A percentile compares a stretch with the other conserved stretches of the same genome.
Evolutionary conservation across 2,113 vertebrate genomes (phyloP).

Genomic region (Okapia johnstoni): DNA sequence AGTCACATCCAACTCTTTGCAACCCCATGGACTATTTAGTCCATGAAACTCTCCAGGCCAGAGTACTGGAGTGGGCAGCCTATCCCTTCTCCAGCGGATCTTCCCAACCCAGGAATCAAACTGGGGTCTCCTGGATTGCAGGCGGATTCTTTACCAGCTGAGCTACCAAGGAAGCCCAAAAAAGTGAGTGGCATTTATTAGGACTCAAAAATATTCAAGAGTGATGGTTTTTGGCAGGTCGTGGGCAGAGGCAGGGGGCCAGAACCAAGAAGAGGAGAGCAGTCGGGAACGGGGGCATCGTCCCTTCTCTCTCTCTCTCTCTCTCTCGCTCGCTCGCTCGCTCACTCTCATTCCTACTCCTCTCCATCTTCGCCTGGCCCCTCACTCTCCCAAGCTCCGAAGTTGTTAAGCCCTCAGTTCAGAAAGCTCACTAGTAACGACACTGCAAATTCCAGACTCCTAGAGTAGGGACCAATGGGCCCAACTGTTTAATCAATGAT

Average conservation of each 20-base stretch:
- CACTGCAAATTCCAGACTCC: not conserved
- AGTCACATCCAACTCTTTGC: rapidly evolving
- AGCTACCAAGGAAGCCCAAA: not conserved
- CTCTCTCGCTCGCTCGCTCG: not conserved
- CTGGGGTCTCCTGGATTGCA: not conserved
- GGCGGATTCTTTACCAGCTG: not conserved
- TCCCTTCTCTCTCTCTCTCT: not conserved
- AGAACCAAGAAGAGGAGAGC: not conserved
- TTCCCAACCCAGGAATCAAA: not conserved
- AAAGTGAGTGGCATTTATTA: not conserved
- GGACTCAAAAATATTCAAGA: constrained; percentile 1
- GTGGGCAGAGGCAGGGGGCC: not conserved
- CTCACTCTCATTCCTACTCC: not conserved
- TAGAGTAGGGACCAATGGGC: not conserved
- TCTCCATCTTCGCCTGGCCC: not conserved
- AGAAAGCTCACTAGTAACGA: not conserved
- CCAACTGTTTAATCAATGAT: not conserved
- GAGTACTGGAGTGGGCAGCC: not conserved
- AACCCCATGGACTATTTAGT: not conserved
- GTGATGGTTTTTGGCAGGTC: not conserved
- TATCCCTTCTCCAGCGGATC: not conserved
- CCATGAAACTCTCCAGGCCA: not conserved
- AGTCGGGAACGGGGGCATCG: too few species aligned
- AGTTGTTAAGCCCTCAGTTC: not conserved
- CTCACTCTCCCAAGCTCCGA: not conserved